phyloP scores from a whole-genome alignment of 2,113 vertebrate genomes.

The Micronycteris hirsuta region DNA sequence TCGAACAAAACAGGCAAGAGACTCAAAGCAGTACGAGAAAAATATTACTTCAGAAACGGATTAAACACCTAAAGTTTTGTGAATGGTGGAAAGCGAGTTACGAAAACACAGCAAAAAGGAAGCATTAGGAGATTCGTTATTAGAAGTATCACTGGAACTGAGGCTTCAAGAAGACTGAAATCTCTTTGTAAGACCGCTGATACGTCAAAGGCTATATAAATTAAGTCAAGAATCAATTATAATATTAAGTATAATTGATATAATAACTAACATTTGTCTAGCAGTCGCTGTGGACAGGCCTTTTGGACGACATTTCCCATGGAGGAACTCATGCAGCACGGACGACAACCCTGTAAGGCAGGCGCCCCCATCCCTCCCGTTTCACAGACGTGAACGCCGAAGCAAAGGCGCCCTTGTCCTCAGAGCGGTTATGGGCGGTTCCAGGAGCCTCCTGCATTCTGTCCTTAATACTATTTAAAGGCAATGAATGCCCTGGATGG shows the following conservation, averaged over 20 bases:
- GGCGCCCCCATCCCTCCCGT: background rate
- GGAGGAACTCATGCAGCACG: background rate
- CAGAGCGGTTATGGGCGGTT: background rate
- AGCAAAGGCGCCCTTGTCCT: background rate
- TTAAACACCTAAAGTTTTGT: background rate
- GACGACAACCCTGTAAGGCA: background rate
- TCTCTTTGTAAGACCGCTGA: background rate
- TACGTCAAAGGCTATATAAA: background rate
- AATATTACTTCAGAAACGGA: background rate
- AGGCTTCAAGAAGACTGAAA: background rate
- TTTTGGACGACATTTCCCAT: background rate
- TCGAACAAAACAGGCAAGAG: background rate
- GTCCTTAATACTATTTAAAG: background rate
- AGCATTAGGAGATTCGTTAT: background rate
- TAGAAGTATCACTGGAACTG: background rate
- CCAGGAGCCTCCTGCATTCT: background rate
- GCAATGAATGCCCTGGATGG: fast-evolving
- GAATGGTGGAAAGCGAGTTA: background rate
- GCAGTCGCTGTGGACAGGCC: background rate
- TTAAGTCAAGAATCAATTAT: background rate
- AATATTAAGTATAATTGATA: background rate
- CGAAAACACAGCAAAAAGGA: background rate
- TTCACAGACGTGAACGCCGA: background rate
- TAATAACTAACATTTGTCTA: background rate
- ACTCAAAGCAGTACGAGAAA: background rate